Conservation (phyloP, 2,113 vertebrate species). For the Chloropsis cyanopogon region DNA sequence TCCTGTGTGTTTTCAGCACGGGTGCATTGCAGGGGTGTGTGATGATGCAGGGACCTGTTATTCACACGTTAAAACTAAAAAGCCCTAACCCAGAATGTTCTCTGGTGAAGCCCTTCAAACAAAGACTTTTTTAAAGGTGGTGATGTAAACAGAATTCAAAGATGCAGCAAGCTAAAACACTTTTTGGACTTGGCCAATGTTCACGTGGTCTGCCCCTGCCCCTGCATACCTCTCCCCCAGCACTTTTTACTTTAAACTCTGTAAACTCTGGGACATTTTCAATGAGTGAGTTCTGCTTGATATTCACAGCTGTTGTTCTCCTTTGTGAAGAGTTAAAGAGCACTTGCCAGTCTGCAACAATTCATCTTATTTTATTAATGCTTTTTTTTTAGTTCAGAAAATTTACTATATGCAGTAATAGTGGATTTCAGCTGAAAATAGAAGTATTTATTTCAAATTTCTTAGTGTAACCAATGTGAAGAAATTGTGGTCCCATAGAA, state of each 20-base stretch:
- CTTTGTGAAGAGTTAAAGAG: conserved; percentile 17
- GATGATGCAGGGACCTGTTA: conserved; percentile 5
- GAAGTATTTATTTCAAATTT: neutral
- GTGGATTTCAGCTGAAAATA: neutral
- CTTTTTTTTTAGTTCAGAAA: neutral
- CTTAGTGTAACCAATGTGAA: neutral
- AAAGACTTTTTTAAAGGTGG: neutral
- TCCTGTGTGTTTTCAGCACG: conserved; percentile 48
- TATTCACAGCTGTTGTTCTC: neutral
- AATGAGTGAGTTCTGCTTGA: neutral
- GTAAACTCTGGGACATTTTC: neutral
- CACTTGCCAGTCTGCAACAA: neutral
- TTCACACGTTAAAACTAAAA: conserved; percentile 1
- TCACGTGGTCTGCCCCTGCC: neutral
- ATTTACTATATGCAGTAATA: neutral
- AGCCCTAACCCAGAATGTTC: neutral
- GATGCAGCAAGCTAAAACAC: neutral
- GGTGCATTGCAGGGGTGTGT: neutral
- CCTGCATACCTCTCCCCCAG: neutral
- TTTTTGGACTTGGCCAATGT: neutral
- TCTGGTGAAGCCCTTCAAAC: neutral
- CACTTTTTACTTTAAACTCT: neutral
- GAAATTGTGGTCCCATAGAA: neutral
- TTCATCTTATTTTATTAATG: neutral
- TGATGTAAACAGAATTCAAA: neutral